Percentiles rank a stretch among this genome's conserved stretches.
phyloP scores from a whole-genome alignment of 2,113 vertebrate species.

The Cranoglanis bouderius region DNA sequence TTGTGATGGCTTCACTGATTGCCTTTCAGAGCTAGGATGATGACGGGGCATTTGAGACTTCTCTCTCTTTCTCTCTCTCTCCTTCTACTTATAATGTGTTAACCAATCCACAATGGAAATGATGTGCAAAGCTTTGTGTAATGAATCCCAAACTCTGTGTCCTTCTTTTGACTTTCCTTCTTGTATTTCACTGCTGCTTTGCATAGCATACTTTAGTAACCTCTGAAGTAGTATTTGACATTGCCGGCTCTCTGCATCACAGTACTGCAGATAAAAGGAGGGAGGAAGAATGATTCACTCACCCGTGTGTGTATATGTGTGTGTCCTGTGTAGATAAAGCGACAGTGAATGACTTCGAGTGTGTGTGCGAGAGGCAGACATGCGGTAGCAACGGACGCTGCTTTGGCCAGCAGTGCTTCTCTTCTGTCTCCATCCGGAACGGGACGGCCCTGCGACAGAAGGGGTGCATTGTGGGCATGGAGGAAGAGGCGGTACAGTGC shows the following conservation, averaged over 20 bases:
- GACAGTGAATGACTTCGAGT: constrained; percentile 72
- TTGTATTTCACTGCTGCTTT: constrained; percentile 60
- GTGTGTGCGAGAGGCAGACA: constrained; percentile 86
- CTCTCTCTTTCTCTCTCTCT: not conserved
- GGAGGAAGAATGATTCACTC: constrained; percentile 26
- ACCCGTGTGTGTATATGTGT: constrained; percentile 26
- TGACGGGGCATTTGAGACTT: constrained; percentile 25
- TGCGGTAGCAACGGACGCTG: constrained; percentile 80
- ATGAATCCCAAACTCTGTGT: constrained; percentile 21
- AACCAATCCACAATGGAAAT: not conserved
- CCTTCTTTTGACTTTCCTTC: constrained; percentile 47
- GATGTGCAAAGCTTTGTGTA: constrained; percentile 45
- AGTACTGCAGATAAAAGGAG: constrained; percentile 45
- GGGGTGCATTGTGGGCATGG: constrained; percentile 84
- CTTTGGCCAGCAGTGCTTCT: constrained; percentile 86
- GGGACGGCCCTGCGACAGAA: constrained; percentile 81
- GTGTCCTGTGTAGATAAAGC: constrained; percentile 75
- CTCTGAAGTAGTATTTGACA: constrained; percentile 30
- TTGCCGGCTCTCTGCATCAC: constrained; percentile 32
- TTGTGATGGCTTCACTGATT: constrained; percentile 38
- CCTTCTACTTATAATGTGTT: constrained; percentile 6
- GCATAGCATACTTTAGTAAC: constrained; percentile 29
- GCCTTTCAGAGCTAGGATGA: constrained; percentile 16
- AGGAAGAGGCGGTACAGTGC: constrained; percentile 78
- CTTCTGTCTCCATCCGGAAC: constrained; percentile 82